Conservation (phyloP, 2,888 invertebrate species). For the Steinernema carpocapsae region DNA sequence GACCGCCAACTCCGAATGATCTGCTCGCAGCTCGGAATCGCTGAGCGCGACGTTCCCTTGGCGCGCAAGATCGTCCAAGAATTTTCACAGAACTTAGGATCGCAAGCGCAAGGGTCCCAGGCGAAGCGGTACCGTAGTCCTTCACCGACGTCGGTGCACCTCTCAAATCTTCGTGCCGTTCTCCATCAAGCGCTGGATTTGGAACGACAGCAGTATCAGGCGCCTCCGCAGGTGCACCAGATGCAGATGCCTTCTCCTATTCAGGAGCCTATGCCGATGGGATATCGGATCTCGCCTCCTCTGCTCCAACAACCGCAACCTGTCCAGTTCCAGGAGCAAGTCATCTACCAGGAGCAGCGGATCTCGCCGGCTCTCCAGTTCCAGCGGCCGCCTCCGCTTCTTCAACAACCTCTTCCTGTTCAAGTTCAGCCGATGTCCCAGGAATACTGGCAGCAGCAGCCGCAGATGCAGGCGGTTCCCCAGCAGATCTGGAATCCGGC, state of each 20-base stretch:
- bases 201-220: neutral
- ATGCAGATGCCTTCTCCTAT: too few relatives aligned
- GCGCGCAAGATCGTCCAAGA: neutral
- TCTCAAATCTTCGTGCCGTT: neutral
- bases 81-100: neutral
- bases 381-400: neutral
- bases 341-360: neutral
- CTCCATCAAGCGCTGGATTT: conserved; percentile 5
- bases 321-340: neutral
- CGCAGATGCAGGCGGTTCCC: neutral
- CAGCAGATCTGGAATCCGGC: neutral
- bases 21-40: conserved; percentile 18
- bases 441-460: neutral
- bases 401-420: neutral
- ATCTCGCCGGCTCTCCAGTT: neutral
- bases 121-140: neutral
- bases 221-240: neutral
- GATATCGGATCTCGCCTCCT: too few relatives aligned
- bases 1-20: conserved; percentile 10
- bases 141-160: neutral
- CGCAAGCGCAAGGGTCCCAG: neutral
- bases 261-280: too few relatives aligned
- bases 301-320: too few relatives aligned
- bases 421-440: neutral
- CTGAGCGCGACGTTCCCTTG: neutral